A percentile compares a stretch with the other conserved stretches of the same genome.
These are phyloP conservation scores for Trogon surrucura DNA, from an alignment of 2,113 vertebrate species.

Conservation along the genomic window DNA sequence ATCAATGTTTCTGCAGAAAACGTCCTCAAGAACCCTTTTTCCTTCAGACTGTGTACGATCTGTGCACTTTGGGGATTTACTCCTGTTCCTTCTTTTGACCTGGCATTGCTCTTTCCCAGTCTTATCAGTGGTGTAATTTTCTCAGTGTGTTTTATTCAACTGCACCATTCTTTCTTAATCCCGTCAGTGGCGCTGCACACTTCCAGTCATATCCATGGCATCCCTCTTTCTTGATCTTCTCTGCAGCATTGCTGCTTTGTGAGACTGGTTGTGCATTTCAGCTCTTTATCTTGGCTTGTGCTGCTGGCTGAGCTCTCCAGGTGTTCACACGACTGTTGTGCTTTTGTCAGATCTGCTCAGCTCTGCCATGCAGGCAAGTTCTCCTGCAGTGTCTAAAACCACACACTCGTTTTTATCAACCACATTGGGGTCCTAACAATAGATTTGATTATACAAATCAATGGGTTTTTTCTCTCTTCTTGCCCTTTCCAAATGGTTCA, in stretches of 20 bases:
- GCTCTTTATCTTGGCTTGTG: background rate
- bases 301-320: background rate
- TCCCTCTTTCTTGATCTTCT: background rate
- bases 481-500: background rate
- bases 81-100: background rate
- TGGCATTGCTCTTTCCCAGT: background rate
- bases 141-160: background rate
- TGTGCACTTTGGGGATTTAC: background rate
- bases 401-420: fast-evolving
- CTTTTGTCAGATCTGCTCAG: background rate
- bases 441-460: background rate
- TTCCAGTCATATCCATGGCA: background rate
- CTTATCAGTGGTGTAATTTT: background rate
- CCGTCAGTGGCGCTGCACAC: background rate
- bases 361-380: background rate
- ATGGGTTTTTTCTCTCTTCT: background rate
- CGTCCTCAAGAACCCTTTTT: background rate
- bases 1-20: background rate
- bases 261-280: background rate
- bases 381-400: background rate
- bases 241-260: background rate
- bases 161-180: background rate
- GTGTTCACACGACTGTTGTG: background rate
- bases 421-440: background rate
- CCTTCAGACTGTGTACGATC: background rate